Conservation (phyloP, 2,797 vertebrate genomes). For the Sciurus carolinensis region DNA sequence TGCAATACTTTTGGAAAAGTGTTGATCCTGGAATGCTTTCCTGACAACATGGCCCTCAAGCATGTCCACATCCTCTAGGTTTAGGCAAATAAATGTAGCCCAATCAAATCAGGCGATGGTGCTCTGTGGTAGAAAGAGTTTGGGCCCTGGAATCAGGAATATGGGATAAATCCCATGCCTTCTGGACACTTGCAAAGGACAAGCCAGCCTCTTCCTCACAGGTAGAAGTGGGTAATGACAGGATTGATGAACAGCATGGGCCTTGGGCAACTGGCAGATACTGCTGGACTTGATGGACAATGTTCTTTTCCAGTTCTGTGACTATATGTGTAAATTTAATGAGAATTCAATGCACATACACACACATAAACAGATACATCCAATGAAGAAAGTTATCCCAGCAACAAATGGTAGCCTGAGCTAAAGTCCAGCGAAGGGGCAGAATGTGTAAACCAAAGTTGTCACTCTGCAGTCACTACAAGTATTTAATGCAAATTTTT, state of each 20-base stretch:
- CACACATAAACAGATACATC: neutral
- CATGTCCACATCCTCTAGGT: neutral
- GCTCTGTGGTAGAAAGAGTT: neutral
- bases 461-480: neutral
- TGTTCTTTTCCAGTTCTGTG: neutral
- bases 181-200: neutral
- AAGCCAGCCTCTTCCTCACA: neutral
- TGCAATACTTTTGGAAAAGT: neutral
- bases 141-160: neutral
- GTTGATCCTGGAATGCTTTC: neutral
- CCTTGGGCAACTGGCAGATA: neutral
- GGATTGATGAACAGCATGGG: neutral
- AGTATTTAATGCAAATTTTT: no score
- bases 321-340: neutral
- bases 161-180: neutral
- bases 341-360: no score
- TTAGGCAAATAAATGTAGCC: neutral
- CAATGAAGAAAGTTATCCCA: neutral
- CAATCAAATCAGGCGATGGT: neutral
- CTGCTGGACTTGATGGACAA: neutral
- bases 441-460: neutral
- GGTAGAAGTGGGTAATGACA: neutral
- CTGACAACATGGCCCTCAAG: neutral
- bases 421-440: neutral
- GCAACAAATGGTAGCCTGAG: accelerated